Base-by-base conservation (phyloP, 2,113 vertebrate species). In the Aldabrachelys gigantea region DNA sequence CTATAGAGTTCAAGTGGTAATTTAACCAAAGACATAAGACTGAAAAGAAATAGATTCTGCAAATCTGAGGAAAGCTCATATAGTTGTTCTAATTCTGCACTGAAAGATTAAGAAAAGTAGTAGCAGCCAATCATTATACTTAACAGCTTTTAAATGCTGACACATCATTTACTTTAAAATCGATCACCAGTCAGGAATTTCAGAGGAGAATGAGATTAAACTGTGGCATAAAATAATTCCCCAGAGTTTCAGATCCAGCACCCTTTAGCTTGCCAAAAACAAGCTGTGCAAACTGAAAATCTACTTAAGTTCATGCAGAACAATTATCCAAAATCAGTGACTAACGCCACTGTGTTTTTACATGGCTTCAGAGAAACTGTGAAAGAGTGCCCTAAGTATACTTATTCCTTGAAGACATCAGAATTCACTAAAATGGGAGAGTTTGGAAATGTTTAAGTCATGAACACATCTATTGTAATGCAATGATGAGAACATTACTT, bases 291-390 rank as follows among this genome's bases (percentile, higher is more conserved):
- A 69, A 69, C 35, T 6, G 31, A n/a, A 69, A 69, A 47, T 49
- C 88, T 82, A n/a, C 41, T 91, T 53, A 83, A 93, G 54, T 3
- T 94, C 27, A 52, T 83, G 47, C 25, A 85, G 6, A 89, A 57
- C 88, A 91, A 83, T 88, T 41, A 92, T 86, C 13, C 12, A n/a
- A 29, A 82, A 80, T 29, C 57, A 59, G 57, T 59, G 57, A 59
- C 57, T 59, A 59, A 59, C 27, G 2, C 27, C 57, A 59, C 13
- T 59, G 57, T 59, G 25, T 59, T 69, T 35, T 21, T 14, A 69
- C 31, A 5, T 7, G 13, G 5, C 35, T 8, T 21, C 79, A 91
- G 50, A 83, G 86, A 50, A 27, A 13, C 19, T 2, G 10, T 72
- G 44, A 86, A 2, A 57, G 17, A 17, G 35, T 47, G 1, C 5